Evolutionary conservation across 2,888 invertebrate species (phyloP).

Genomic region (Polia nebulosa): DNA sequence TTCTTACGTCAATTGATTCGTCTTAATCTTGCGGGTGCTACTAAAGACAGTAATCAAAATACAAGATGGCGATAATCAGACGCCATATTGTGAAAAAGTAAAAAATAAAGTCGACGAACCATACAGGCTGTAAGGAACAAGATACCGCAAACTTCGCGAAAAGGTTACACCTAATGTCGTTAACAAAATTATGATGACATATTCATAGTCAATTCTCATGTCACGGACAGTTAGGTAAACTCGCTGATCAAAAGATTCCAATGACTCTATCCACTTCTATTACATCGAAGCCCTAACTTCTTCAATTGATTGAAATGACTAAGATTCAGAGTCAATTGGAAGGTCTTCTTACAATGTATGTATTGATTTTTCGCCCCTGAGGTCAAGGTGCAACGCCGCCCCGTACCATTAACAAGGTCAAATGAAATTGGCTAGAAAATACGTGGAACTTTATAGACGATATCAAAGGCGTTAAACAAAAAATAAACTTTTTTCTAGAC

Average conservation of each 20-base stretch:
- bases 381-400: slow-evolving; percentile 9
- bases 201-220: not conserved
- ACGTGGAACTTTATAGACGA: not conserved
- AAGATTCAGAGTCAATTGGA: slow-evolving; percentile 65
- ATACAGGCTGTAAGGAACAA: no score
- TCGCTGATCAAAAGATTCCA: slow-evolving; percentile 14
- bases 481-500: no score
- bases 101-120: no score
- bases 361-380: slow-evolving; percentile 50
- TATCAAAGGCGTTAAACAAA: no score
- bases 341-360: slow-evolving; percentile 41
- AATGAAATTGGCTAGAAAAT: not conserved
- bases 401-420: not conserved
- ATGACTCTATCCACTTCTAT: slow-evolving; percentile 57
- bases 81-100: no score
- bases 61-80: no score
- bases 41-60: no score
- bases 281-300: slow-evolving; percentile 46
- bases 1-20: no score
- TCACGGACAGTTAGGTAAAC: slow-evolving; percentile 1
- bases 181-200: no score
- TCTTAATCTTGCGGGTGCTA: no score
- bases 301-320: slow-evolving; percentile 71
- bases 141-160: no score
- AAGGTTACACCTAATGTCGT: no score